Conservation (phyloP, 2,797 vertebrate species). For the Lutjanus campechanus region DNA sequence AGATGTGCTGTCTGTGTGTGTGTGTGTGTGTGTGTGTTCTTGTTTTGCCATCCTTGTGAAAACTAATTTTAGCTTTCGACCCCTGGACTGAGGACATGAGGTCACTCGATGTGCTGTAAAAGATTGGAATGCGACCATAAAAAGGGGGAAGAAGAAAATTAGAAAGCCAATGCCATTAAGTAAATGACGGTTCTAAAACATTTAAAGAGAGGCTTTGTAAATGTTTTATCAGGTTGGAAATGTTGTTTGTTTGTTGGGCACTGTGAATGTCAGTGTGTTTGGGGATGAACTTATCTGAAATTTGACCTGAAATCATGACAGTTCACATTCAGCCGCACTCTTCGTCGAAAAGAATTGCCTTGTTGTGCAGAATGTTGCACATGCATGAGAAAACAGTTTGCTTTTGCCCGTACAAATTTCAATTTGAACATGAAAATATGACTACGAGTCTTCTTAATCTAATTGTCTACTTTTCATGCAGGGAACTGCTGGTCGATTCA, state of each 20-base stretch:
- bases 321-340: not conserved
- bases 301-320: not conserved
- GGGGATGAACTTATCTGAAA: not conserved
- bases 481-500: too few relatives aligned
- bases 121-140: not conserved
- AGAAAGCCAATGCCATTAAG: not conserved
- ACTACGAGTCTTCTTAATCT: too few relatives aligned
- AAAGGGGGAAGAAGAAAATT: not conserved
- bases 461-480: too few relatives aligned
- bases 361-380: not conserved
- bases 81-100: constrained; percentile 5
- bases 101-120: not conserved
- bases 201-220: not conserved
- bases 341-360: not conserved
- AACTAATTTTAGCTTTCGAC: constrained; percentile 15
- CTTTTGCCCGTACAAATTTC: too few relatives aligned
- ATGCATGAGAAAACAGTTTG: not conserved
- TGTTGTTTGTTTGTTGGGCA: not conserved
- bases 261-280: not conserved
- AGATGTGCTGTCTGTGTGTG: constrained; percentile 13
- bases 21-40: not conserved
- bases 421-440: too few relatives aligned
- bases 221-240: not conserved
- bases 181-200: not conserved
- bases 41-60: constrained; percentile 2